Conservation (phyloP, 2,888 invertebrate species). For the Drosophila kambysellisi region DNA sequence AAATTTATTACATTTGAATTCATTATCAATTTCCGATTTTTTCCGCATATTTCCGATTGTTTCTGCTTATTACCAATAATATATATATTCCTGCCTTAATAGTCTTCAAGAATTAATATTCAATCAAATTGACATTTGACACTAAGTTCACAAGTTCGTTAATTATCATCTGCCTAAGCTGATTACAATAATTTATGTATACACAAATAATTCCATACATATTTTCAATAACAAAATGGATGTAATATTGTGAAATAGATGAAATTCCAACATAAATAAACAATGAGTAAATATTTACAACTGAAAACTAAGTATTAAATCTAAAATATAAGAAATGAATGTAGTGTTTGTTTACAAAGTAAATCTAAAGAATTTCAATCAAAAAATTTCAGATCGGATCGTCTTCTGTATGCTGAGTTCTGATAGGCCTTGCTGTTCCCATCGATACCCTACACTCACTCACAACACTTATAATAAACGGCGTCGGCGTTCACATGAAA, state of each 20-base stretch:
- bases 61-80: background rate
- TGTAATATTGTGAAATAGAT: background rate
- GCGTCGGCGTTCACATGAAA: slow-evolving; percentile 40
- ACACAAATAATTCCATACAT: background rate
- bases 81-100: background rate
- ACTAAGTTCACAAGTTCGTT: background rate
- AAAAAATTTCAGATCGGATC: background rate
- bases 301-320: background rate
- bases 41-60: background rate
- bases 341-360: background rate
- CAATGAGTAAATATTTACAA: background rate
- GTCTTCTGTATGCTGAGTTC: background rate
- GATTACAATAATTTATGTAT: slow-evolving; percentile 2
- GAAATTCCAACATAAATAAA: background rate
- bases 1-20: background rate
- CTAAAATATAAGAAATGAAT: background rate
- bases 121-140: background rate
- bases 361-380: background rate
- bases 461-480: slow-evolving; percentile 48
- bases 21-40: background rate
- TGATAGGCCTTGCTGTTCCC: background rate
- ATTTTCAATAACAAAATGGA: background rate
- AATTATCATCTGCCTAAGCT: background rate
- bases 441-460: slow-evolving; percentile 51
- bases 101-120: background rate